Conservation (phyloP, 2,888 invertebrate species). For the Therioaphis trifolii region DNA sequence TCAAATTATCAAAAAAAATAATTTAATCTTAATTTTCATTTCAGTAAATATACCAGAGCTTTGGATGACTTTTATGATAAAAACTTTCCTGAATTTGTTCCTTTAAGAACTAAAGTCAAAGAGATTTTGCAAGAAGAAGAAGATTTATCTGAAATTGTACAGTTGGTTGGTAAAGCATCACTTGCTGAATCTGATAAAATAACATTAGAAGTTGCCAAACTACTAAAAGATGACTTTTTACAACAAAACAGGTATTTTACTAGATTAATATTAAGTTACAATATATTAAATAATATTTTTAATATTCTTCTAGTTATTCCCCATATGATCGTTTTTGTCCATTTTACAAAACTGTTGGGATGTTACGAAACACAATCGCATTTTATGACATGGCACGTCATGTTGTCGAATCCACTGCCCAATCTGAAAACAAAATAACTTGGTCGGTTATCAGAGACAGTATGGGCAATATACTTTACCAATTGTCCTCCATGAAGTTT, state of each 20-base stretch:
- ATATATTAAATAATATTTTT: constrained; percentile 36
- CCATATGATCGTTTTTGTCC: constrained; percentile 98
- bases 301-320: constrained; percentile 75
- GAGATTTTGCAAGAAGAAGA: constrained; percentile 99
- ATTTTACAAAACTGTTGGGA: constrained; percentile 99
- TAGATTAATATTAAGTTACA: not conserved
- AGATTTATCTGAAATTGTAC: constrained; percentile 99
- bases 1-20: not conserved
- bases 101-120: constrained; percentile 93
- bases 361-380: constrained; percentile 97
- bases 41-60: constrained; percentile 97
- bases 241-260: constrained; percentile 91
- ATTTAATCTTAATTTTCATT: constrained; percentile 21
- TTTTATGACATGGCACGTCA: constrained; percentile 99
- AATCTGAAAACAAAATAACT: constrained; percentile 98
- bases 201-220: constrained; percentile 97
- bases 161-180: constrained; percentile 98
- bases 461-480: constrained; percentile 95
- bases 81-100: constrained; percentile 96
- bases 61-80: constrained; percentile 99
- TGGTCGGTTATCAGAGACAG: constrained; percentile 98
- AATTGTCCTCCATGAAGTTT: constrained; percentile 99
- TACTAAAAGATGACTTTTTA: constrained; percentile 98
- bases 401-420: constrained; percentile 97
- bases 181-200: constrained; percentile 99